A percentile compares a stretch with the other conserved stretches of the same genome.
These are phyloP conservation scores for Halocaridina rubra DNA, from an alignment of 2,888 invertebrate species.

Conservation along the genomic window DNA sequence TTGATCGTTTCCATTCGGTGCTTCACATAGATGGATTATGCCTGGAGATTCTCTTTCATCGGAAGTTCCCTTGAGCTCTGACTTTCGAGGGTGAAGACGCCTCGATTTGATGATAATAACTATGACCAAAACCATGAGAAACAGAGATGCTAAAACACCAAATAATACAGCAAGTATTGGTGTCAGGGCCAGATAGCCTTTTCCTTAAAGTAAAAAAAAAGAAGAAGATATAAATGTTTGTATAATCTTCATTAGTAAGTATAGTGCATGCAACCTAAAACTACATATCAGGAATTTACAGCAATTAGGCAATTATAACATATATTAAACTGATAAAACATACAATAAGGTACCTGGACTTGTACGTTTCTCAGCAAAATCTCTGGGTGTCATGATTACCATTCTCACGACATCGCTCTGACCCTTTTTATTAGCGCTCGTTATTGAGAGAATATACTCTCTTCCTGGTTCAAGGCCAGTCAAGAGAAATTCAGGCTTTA, in stretches of 20 bases:
- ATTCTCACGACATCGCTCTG: slow-evolving; percentile 84
- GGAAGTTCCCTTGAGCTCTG: slow-evolving; percentile 49
- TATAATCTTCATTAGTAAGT: too few relatives aligned
- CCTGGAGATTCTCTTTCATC: slow-evolving; percentile 13
- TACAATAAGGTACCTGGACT: slow-evolving; percentile 28
- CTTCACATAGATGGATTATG: neutral
- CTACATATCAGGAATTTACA: too few relatives aligned
- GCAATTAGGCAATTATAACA: too few relatives aligned
- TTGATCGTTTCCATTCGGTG: neutral
- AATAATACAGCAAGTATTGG: slow-evolving; percentile 52
- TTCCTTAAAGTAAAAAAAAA: neutral
- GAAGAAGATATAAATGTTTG: too few relatives aligned
- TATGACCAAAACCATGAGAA: slow-evolving; percentile 44
- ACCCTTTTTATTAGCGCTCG: slow-evolving; percentile 89
- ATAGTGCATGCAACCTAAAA: too few relatives aligned
- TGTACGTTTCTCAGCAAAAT: slow-evolving; percentile 79
- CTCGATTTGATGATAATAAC: slow-evolving; percentile 44
- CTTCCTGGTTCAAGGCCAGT: slow-evolving; percentile 70
- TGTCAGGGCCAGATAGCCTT: slow-evolving; percentile 23
- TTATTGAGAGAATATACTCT: slow-evolving; percentile 72
- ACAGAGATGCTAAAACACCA: slow-evolving; percentile 36
- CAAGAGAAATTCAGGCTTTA: slow-evolving; percentile 52
- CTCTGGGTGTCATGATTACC: slow-evolving; percentile 86
- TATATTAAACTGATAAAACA: too few relatives aligned
- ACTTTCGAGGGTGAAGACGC: slow-evolving; percentile 13